Evolutionary conservation across 2,113 vertebrate genomes (phyloP).

Genomic region (Ellobius talpinus): DNA sequence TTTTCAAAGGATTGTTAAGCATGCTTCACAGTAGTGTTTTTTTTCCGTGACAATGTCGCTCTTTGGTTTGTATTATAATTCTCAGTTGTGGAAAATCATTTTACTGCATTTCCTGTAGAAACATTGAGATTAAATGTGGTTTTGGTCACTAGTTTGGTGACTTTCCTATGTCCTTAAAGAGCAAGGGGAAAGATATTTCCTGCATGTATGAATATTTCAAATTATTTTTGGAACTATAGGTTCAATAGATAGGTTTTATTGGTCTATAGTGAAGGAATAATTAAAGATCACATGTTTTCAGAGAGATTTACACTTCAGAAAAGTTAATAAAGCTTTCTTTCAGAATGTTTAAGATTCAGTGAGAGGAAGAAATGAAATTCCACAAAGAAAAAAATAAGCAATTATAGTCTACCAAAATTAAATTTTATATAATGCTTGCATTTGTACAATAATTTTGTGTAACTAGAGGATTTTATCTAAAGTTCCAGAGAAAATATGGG

Average conservation of each 20-base stretch:
- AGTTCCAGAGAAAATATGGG: neutral
- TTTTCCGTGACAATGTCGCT: slow-evolving; percentile 15
- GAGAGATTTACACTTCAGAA: neutral
- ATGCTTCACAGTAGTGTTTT: neutral
- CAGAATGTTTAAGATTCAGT: slow-evolving; percentile 7
- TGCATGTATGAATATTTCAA: neutral
- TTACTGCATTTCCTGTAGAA: neutral
- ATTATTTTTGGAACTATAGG: neutral
- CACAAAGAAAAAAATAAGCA: neutral
- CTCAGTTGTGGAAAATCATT: neutral
- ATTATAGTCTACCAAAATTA: slow-evolving; percentile 32
- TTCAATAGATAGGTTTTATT: neutral
- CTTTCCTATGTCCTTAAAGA: neutral
- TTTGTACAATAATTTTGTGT: neutral
- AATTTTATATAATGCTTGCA: neutral
- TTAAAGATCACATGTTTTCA: neutral
- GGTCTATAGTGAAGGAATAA: slow-evolving; percentile 14
- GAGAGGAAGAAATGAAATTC: neutral
- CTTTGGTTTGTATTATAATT: neutral
- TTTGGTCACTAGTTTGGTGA: neutral
- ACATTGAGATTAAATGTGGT: neutral
- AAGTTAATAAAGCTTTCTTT: neutral
- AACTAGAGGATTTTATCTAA: neutral
- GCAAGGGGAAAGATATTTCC: neutral
- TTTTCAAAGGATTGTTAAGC: neutral